Evolutionary conservation across 2,797 vertebrate genomes (phyloP).

Genomic region (Syngnathus acus): DNA sequence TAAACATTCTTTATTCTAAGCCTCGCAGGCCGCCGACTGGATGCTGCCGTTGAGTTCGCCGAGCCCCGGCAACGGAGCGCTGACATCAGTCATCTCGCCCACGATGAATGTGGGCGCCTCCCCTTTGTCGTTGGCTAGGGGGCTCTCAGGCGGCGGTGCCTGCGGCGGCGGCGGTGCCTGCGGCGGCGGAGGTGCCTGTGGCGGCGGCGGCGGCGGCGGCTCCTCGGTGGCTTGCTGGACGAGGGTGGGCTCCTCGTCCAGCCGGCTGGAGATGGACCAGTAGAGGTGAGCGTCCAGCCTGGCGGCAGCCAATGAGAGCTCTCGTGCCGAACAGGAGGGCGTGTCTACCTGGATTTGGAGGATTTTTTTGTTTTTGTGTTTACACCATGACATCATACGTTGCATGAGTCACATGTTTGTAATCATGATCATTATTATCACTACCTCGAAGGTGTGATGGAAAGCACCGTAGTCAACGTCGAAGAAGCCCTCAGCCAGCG

Average conservation of each 20-base stretch:
- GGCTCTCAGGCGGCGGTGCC: slow-evolving; percentile 24
- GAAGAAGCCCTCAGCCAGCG: slow-evolving; percentile 86
- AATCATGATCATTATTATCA: not conserved
- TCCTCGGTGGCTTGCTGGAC: slow-evolving; percentile 48
- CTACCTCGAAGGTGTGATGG: slow-evolving; percentile 85
- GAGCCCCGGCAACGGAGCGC: slow-evolving; percentile 58
- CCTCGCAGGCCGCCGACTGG: slow-evolving; percentile 69
- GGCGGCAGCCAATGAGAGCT: slow-evolving; percentile 78
- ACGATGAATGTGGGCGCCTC: slow-evolving; percentile 58
- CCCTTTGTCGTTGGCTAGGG: slow-evolving; percentile 52
- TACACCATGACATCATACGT: no score
- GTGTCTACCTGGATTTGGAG: slow-evolving; percentile 73
- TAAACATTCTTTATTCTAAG: slow-evolving; percentile 61
- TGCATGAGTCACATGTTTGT: not conserved
- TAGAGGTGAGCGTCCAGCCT: slow-evolving; percentile 85
- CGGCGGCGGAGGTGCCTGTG: slow-evolving; percentile 18
- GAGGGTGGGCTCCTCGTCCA: slow-evolving; percentile 79
- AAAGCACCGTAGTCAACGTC: slow-evolving; percentile 89
- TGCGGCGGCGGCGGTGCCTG: slow-evolving; percentile 21
- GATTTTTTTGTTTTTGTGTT: not conserved
- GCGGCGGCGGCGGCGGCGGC: slow-evolving; percentile 1
- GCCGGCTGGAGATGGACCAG: slow-evolving; percentile 88
- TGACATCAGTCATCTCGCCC: slow-evolving; percentile 66
- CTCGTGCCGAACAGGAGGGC: slow-evolving; percentile 81
- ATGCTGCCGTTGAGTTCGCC: slow-evolving; percentile 74